Evolutionary conservation across 1,140 invertebrate species (phyloP), one percentile per base, ranked within the genome.

Genomic region (Drosophila teissieri): DNA sequence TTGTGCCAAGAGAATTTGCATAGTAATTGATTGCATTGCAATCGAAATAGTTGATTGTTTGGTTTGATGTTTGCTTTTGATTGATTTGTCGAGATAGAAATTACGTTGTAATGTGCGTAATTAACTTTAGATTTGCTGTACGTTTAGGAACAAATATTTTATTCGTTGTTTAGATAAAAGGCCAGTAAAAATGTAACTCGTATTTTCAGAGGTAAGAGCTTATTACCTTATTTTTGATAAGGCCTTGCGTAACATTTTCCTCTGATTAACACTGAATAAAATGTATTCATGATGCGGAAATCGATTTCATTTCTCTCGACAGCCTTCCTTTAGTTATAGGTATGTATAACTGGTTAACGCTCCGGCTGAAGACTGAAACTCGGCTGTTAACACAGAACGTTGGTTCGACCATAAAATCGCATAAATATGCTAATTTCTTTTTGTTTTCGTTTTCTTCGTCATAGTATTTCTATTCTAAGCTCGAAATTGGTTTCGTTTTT

Each of bases 11-110:
- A 40, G 40, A 52, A 73, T 73, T 73, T 73, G 70, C 70, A 73
- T 73, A 44, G 56, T 62, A 73, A 73, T 73, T 72, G 55, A 73
- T 73, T 72, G 55, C 40, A 37, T 45, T 72, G 37, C 42, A 44
- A 46, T 52, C 52, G 48, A 52, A 73, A 54, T 73, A 72, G 54
- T 46, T 73, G 40, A 73, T 73, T 72, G 46, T 42, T 73, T 10
- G 10, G 31, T 52, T 73, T 27, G 53, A 44, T 62, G 56, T 73
- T 68, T 67, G 46, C 19, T 68, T 68, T 68, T 53, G 55, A 73
- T 73, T 73, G 70, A 73, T 73, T 68, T 54, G 67, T 12, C 15
- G 10, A 37, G n/a, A 11, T 22, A 7, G 68, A 72, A 53, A 69
- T 60, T 60, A 44, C 31, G 17, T 27, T 44, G 63, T 8, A 31